phyloP scores from a whole-genome alignment of 2,888 invertebrate species.

The Chelonus formosanus region DNA sequence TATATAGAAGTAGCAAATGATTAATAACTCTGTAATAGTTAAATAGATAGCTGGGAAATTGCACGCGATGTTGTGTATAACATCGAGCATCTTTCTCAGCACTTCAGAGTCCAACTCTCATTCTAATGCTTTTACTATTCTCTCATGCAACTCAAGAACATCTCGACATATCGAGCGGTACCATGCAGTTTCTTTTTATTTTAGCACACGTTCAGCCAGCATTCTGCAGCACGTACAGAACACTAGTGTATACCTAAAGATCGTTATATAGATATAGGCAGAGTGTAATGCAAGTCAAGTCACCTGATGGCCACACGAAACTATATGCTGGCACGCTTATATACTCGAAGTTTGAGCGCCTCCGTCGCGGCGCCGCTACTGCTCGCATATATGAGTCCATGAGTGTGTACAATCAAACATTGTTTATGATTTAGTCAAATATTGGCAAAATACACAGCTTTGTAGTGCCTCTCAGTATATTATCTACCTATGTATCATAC shows the following conservation, averaged over 20 bases:
- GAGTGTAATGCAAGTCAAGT: too few relatives aligned
- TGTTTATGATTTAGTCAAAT: conserved; percentile 66
- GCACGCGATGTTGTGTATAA: too few relatives aligned
- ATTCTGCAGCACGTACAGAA: conserved; percentile 14
- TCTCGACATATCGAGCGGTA: conserved; percentile 26
- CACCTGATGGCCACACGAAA: conserved; percentile 6
- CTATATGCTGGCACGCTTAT: background rate
- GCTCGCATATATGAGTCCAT: conserved; percentile 35
- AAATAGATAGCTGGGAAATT: too few relatives aligned
- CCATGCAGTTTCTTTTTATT: background rate
- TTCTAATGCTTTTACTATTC: background rate
- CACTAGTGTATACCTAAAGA: background rate
- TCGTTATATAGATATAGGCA: conserved; percentile 4
- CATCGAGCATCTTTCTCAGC: too few relatives aligned
- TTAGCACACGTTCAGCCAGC: conserved; percentile 5
- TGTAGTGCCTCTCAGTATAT: conserved; percentile 56
- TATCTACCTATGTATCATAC: conserved; percentile 55
- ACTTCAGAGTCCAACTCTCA: too few relatives aligned
- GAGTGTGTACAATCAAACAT: conserved; percentile 63
- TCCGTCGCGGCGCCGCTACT: conserved; percentile 16
- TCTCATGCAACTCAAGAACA: background rate
- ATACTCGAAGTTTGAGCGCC: conserved; percentile 17
- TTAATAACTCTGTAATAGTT: too few relatives aligned
- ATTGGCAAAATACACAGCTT: conserved; percentile 65
- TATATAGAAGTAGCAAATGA: too few relatives aligned